phyloP scores from a whole-genome alignment of 2,888 invertebrate species.

The Parochlus steinenii region DNA sequence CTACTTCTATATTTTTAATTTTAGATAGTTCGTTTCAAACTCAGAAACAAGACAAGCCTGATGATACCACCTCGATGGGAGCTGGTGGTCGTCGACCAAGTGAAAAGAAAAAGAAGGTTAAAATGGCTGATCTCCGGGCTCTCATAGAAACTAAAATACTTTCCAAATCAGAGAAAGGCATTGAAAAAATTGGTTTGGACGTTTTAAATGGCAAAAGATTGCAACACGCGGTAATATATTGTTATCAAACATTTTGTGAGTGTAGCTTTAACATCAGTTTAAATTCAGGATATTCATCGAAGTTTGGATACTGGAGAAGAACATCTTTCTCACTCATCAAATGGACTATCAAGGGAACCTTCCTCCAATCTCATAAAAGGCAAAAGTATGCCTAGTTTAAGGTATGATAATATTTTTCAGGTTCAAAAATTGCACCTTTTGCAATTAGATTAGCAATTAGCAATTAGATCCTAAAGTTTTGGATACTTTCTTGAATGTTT shows the following conservation, averaged over 20 bases:
- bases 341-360: constrained; percentile 46
- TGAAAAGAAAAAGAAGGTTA: constrained; percentile 75
- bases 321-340: constrained; percentile 52
- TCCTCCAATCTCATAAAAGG: constrained; percentile 71
- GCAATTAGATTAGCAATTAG: no score
- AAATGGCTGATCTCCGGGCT: constrained; percentile 80
- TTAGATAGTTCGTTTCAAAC: constrained; percentile 8
- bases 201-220: constrained; percentile 36
- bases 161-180: constrained; percentile 79
- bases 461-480: not conserved
- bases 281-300: constrained; percentile 57
- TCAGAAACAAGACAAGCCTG: constrained; percentile 15
- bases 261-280: constrained; percentile 3
- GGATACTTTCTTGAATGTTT: constrained; percentile 12
- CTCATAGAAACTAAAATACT: constrained; percentile 83
- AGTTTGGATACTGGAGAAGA: constrained; percentile 68
- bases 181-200: constrained; percentile 80
- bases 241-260: constrained; percentile 5
- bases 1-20: no score
- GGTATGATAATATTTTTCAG: constrained; percentile 38
- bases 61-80: constrained; percentile 12
- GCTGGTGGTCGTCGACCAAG: constrained; percentile 45
- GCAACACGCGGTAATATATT: constrained; percentile 44
- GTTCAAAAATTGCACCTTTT: no score
- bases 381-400: constrained; percentile 91